Evolutionary conservation across 2,113 vertebrate genomes (phyloP), one percentile per base, ranked within the genome.

Genomic region (Donacobius atricapilla): DNA sequence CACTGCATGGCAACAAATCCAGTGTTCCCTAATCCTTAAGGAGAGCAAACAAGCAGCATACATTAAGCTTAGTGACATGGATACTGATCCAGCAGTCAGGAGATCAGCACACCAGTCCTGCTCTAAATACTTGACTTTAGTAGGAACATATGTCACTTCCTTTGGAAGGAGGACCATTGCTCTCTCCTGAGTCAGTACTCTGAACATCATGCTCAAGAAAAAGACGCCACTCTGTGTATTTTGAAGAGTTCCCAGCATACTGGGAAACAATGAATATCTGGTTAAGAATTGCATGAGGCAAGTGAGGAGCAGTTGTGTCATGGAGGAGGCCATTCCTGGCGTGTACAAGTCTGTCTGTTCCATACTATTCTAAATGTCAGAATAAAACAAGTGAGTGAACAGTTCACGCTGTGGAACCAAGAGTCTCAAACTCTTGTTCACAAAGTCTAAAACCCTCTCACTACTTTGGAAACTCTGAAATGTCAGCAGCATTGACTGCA

Each of bases 221-320:
- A 80, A 61, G 25, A 39, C 9, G 39, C 2, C 1, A 8, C 23
- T 72, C 30, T 2, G 1, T 0, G 0, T 19, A 16, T 80, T 75
- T 76, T 51, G 39, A 88, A 51, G 15, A 63, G 4, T 2, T 54
- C 17, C 35, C 19, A 61, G 13, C 7, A 15, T 13, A 53, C 22
- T 31, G 28, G 10, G 30, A 65, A 73, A 66, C 0, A 2, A 51
- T 25, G 20, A 86, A 79, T 80, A 79, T 83, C 10, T 9, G 8
- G 9, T 63, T 2, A 8, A 33, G 11, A 94, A 30, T 6, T 42
- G 10, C 39, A 42, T 3, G 4, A 89, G 21, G 15, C 42, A 75
- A 75, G 11, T 42, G 53, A n/a, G 33, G 39, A 87, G 28, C 11
- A 24, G 12, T 2, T 42, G 15, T 35, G 15, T 17, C 39, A 45